Base-by-base conservation (phyloP, 2,888 invertebrate genomes). In the Sipunculus nudus region DNA sequence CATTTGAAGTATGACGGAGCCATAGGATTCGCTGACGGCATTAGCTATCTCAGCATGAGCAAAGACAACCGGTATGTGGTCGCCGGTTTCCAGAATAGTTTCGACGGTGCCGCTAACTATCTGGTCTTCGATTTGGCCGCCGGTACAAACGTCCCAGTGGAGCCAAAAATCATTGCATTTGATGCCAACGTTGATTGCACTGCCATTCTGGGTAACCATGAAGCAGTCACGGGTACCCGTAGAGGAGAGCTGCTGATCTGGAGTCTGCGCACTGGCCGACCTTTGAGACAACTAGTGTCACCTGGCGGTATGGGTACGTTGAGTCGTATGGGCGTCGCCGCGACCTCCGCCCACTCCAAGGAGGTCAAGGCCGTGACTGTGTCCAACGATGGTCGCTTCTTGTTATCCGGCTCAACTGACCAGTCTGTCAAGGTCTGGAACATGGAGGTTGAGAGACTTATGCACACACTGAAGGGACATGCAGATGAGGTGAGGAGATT, bases 171-270 rank as follows among this genome's bases (percentile, higher is more conserved):
- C 55, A 68, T 82, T 32, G 76, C 77, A 46, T 63, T 84, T 53
- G 78, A 83, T 60, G 83, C 83, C 19, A 71, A 75, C 49, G 79
- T 79, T 16, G 78, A 79, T 25, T 76, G 76, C 56, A 83, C 82
- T 1, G 81, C 77, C 29, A 72, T 81, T 19, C 70, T 83, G 52
- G 80, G 79, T 29, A 75, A 76, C 53, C 80, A 82, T 49, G 82
- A 82, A 62, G 82, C 79, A 1, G 78, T 81, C 19, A 83, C 83
- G 29, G 84, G 83, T 26, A 76, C 82, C 19, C 66, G 81, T 26
- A 80, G 80, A 58, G 84, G 84, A 39, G 81, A 84, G 55, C 73
- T 84, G 19, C 74, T 78, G 28, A 75, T 84, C 52, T 84, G 84
- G 84, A 82, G 78, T 61, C 64, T 83, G 60, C 67, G 77, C 16